Base-by-base conservation (phyloP, 1,140 invertebrate species). In the Atta cephalotes region DNA sequence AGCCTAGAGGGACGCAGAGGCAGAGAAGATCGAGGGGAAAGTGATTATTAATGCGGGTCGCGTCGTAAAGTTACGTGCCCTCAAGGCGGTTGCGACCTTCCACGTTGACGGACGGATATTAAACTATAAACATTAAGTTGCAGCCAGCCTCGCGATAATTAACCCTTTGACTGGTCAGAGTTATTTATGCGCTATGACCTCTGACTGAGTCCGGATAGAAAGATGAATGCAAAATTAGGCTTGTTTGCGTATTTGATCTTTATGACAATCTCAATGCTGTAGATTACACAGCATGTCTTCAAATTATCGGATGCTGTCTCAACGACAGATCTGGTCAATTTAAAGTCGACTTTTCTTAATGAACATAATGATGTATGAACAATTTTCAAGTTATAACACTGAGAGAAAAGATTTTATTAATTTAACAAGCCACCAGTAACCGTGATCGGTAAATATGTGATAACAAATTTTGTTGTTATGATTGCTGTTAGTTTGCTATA, bases 1-100 rank as follows among this genome's bases (percentile, higher is more conserved):
- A 39, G 35, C 7, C 35, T 65, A 76, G 60, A 70, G 66, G 7
- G 31, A 58, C 31, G 56, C 39, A 53, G 28, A 14, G 10, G 14
- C 58, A 66, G 25, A 58, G 25, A 51, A 9, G 31, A 31, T 45
- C 21, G 21, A 35, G 14, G 45, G 51, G 53, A 7, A 9, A 18
- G 18, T 51, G 80, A 88, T 88, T 85, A 90, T 90, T 84, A 91
- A 88, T 90, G 86, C 89, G 60, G 25, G 35, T n/a, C 86, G 78
- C 86, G 78, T 90, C 65, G 76, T 86, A 62, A 90, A 88, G 70
- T 88, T 70, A 78, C 76, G 76, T 81, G 86, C 82, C 87, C 89
- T 86, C 85, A 82, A 86, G 78, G 65, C 21, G 49, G 81, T 81
- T 70, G n/a, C 81, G 81, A 74, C 81, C 88, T 90, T 90, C 85